A percentile compares a stretch with the other conserved stretches of the same genome.
phyloP scores from a whole-genome alignment of 1,140 invertebrate species.

The Lordiphosa mommai region DNA sequence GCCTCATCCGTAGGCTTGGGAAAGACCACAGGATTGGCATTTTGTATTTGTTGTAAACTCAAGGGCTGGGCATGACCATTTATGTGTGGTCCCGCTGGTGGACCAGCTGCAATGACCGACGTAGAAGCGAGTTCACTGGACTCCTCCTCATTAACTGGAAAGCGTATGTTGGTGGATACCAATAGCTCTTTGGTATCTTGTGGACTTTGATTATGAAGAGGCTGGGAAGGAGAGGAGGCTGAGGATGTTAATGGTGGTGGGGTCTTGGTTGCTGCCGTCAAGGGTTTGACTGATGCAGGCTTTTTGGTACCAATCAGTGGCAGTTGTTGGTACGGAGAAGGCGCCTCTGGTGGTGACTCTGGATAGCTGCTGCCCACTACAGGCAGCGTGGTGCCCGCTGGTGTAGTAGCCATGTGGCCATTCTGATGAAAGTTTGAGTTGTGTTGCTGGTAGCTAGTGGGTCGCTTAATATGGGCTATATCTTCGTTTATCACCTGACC shows the following conservation, averaged over 20 bases:
- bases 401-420: constrained; percentile 24
- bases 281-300: constrained; percentile 10
- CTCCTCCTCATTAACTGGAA: constrained; percentile 64
- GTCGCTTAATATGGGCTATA: constrained; percentile 41
- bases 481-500: constrained; percentile 77
- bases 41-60: constrained; percentile 65
- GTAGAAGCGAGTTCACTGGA: constrained; percentile 32
- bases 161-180: constrained; percentile 74
- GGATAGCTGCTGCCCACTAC: constrained; percentile 18
- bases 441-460: constrained; percentile 27
- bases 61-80: constrained; percentile 76
- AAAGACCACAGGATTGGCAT: constrained; percentile 67
- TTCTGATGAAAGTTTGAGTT: constrained; percentile 57
- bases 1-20: constrained; percentile 56
- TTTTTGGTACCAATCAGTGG: constrained; percentile 60
- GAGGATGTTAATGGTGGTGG: neutral
- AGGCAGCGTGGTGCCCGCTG: constrained; percentile 10
- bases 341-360: constrained; percentile 61
- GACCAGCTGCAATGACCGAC: constrained; percentile 17
- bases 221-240: neutral
- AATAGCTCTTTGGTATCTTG: constrained; percentile 66
- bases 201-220: neutral
- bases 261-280: neutral
- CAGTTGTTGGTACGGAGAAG: constrained; percentile 64
- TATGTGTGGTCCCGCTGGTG: constrained; percentile 45